A percentile compares a stretch with the other conserved stretches of the same genome.
These are phyloP conservation scores for Troides helena DNA, from an alignment of 2,888 invertebrate genomes.

Conservation along the genomic window DNA sequence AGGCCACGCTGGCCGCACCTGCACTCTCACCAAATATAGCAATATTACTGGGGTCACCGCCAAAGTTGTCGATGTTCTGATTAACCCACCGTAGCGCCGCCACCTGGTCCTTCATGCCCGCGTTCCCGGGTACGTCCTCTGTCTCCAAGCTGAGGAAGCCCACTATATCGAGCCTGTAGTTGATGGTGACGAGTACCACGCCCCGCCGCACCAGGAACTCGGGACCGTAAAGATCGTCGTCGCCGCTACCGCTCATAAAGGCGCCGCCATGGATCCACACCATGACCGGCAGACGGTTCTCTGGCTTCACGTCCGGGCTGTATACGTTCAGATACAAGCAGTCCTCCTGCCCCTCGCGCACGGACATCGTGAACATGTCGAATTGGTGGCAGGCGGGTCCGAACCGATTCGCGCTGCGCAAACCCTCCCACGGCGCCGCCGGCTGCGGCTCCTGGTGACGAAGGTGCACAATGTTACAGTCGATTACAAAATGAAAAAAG, in stretches of 20 bases:
- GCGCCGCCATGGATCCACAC: constrained; percentile 66
- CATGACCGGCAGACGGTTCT: constrained; percentile 55
- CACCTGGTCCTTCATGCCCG: constrained; percentile 73
- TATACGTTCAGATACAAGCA: constrained; percentile 69
- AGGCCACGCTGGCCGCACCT: constrained; percentile 54
- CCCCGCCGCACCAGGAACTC: constrained; percentile 59
- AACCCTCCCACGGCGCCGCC: constrained; percentile 55
- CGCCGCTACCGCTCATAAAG: constrained; percentile 53
- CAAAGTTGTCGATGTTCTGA: constrained; percentile 59
- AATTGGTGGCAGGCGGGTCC: constrained; percentile 53
- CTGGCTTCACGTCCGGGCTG: constrained; percentile 49
- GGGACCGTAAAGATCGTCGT: constrained; percentile 58
- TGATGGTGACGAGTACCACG: constrained; percentile 63
- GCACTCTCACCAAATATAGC: constrained; percentile 73
- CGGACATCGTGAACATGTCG: constrained; percentile 36
- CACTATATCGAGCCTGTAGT: constrained; percentile 62
- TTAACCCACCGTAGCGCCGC: constrained; percentile 64
- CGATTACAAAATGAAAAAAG: no score
- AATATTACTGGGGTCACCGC: constrained; percentile 64
- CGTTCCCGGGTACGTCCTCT: constrained; percentile 67
- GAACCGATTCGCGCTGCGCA: constrained; percentile 54
- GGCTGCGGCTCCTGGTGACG: constrained; percentile 58
- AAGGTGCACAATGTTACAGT: no score
- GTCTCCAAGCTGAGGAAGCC: constrained; percentile 66
- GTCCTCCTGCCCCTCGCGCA: constrained; percentile 50